Conservation (phyloP, 2,113 vertebrate species). For the Talpa occidentalis region DNA sequence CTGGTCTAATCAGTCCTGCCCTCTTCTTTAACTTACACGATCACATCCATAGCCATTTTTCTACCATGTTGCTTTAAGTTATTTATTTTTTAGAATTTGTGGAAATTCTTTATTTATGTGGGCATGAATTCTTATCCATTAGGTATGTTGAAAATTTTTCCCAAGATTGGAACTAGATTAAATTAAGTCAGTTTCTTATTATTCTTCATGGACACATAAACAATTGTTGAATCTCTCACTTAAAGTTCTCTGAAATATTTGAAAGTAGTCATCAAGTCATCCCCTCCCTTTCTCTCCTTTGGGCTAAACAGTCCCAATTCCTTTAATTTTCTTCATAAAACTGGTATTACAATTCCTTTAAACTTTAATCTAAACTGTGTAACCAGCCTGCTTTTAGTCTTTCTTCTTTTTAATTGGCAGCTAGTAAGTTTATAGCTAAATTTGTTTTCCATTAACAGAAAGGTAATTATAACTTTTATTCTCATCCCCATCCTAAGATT, state of each 20-base stretch:
- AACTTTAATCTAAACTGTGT: background rate
- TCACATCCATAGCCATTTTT: background rate
- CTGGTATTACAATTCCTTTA: slow-evolving; percentile 2
- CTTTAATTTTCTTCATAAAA: background rate
- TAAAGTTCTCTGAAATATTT: slow-evolving; percentile 20
- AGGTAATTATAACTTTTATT: background rate
- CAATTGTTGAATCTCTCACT: background rate
- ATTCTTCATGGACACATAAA: background rate
- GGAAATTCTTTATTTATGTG: background rate
- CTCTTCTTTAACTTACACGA: background rate
- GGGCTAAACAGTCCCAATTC: background rate
- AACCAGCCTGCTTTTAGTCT: background rate
- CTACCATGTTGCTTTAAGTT: background rate
- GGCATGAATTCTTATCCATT: background rate
- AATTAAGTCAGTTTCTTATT: background rate
- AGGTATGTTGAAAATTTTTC: background rate
- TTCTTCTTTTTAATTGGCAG: background rate
- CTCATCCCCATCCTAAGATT: background rate
- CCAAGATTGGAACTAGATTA: background rate
- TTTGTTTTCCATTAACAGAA: slow-evolving; percentile 34
- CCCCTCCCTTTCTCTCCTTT: background rate
- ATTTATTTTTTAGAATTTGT: background rate
- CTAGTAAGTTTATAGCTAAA: background rate
- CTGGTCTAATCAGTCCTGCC: background rate
- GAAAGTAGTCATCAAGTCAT: background rate